phyloP scores from a whole-genome alignment of 2,797 vertebrate species.

The Remorina albescens region DNA sequence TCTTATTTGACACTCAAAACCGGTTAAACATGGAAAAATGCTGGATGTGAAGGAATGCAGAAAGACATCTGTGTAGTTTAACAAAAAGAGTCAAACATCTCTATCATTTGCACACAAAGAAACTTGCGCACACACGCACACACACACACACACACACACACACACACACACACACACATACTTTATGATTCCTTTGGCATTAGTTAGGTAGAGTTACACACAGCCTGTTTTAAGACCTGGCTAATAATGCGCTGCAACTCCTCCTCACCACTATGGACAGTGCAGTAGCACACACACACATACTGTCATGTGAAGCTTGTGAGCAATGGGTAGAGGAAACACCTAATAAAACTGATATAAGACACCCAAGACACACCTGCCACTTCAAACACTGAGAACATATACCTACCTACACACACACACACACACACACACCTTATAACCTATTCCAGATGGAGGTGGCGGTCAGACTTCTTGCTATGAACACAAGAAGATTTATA shows the following conservation, averaged over 20 bases:
- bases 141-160: slow-evolving; percentile 14
- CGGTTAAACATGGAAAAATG: slow-evolving; percentile 2
- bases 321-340: slow-evolving; percentile 66
- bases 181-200: slow-evolving; percentile 37
- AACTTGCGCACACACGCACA: too few species aligned
- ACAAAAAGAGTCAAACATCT: slow-evolving; percentile 45
- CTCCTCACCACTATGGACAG: slow-evolving; percentile 36
- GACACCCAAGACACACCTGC: slow-evolving; percentile 79
- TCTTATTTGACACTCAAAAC: slow-evolving; percentile 43
- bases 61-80: slow-evolving; percentile 24
- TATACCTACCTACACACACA: slow-evolving; percentile 26
- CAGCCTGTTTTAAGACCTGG: slow-evolving; percentile 36
- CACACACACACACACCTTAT: slow-evolving; percentile 19
- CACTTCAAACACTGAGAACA: slow-evolving; percentile 79
- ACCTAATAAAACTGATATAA: slow-evolving; percentile 77
- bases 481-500: slow-evolving; percentile 28
- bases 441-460: slow-evolving; percentile 71
- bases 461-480: slow-evolving; percentile 34
- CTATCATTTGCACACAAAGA: slow-evolving; percentile 22
- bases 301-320: slow-evolving; percentile 19
- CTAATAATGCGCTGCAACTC: slow-evolving; percentile 39
- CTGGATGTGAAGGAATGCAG: slow-evolving; percentile 59
- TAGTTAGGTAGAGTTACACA: slow-evolving; percentile 53
- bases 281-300: slow-evolving; percentile 34
- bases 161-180: slow-evolving; percentile 1